Percentiles rank a stretch among this genome's conserved stretches.
Conservation (phyloP, 2,888 invertebrate species). For the Dolomedes plantarius region DNA sequence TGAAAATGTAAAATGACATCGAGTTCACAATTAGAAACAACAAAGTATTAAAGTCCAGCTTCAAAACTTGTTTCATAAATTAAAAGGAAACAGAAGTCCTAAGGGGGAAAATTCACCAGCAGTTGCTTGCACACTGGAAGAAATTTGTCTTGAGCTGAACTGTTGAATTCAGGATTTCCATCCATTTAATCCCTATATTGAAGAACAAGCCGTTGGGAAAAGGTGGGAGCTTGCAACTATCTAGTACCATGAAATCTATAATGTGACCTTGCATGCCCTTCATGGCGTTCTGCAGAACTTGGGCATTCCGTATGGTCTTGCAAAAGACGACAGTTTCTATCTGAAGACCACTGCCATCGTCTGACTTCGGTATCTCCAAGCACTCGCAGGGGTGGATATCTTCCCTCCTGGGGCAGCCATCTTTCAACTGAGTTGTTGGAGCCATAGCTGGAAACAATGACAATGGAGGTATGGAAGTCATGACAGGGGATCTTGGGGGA, state of each 20-base stretch:
- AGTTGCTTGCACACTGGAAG: conserved; percentile 68
- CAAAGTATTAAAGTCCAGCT: too few relatives aligned
- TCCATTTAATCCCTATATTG: conserved; percentile 73
- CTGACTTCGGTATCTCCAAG: conserved; percentile 52
- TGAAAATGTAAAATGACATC: too few relatives aligned
- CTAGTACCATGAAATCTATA: conserved; percentile 73
- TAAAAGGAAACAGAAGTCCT: too few relatives aligned
- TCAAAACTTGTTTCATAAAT: too few relatives aligned
- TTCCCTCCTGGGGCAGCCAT: conserved; percentile 70
- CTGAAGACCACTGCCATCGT: not conserved
- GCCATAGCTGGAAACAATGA: conserved; percentile 43
- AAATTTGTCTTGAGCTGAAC: conserved; percentile 73
- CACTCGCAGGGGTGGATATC: conserved; percentile 73
- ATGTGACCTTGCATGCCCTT: conserved; percentile 73
- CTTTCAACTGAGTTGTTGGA: conserved; percentile 33
- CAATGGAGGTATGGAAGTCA: not conserved
- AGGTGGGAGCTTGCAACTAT: conserved; percentile 73
- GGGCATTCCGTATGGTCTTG: conserved; percentile 72
- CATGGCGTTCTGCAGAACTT: conserved; percentile 72
- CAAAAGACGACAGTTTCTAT: conserved; percentile 74
- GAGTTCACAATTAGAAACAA: too few relatives aligned
- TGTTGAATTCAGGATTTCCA: conserved; percentile 73
- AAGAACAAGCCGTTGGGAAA: conserved; percentile 74
- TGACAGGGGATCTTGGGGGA: not conserved
- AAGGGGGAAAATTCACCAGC: conserved; percentile 57